Evolutionary conservation across 2,113 vertebrate genomes (phyloP).

Genomic region (Axis porcinus): DNA sequence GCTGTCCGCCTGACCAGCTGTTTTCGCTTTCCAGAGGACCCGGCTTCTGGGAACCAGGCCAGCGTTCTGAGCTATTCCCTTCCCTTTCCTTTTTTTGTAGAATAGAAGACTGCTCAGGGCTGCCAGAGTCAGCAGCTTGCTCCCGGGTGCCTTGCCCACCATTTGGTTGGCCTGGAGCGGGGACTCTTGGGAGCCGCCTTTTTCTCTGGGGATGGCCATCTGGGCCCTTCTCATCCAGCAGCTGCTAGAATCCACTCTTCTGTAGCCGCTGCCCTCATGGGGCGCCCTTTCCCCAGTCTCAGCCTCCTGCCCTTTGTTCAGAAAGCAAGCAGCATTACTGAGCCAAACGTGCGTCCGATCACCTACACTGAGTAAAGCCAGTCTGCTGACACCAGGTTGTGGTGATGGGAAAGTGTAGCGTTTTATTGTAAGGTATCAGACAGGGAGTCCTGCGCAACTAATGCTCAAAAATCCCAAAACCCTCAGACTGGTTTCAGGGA

Average conservation of each 20-base stretch:
- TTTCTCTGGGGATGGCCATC: background rate
- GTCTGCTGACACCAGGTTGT: background rate
- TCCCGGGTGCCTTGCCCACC: accelerated
- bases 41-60: background rate
- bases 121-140: background rate
- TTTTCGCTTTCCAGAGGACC: background rate
- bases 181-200: background rate
- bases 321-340: background rate
- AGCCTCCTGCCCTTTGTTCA: background rate
- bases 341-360: background rate
- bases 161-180: background rate
- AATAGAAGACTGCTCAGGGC: background rate
- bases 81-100: conserved; percentile 4
- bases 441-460: background rate
- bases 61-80: background rate
- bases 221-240: background rate
- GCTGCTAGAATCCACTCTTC: background rate
- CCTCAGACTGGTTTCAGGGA: background rate
- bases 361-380: background rate
- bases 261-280: accelerated
- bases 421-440: background rate
- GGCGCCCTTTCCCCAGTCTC: background rate
- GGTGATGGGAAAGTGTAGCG: background rate
- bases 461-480: background rate
- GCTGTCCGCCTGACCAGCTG: background rate